Base-by-base conservation (phyloP, 2,888 invertebrate genomes). In the Tenthredo scrophulariae region DNA sequence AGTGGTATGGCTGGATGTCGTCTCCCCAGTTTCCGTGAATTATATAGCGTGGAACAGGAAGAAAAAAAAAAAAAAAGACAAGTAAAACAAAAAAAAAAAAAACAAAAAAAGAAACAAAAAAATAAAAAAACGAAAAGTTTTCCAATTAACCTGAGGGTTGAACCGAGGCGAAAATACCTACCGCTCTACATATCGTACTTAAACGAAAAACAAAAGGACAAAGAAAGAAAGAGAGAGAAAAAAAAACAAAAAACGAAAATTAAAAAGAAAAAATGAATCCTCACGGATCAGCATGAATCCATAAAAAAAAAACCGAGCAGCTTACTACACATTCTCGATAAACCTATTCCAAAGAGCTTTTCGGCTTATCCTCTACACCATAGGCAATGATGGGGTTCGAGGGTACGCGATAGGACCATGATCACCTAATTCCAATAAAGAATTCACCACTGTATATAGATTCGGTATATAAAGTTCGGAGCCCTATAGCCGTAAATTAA, bases 351-450 rank as follows among this genome's bases (percentile, higher is more conserved):
- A 40, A 46, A 26, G 46, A 46, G 70, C 40, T 75, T 46, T 40
- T 75, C 75, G 75, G 46, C 75, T 75, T 75, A 75, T 79, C 79
- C 33, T n/a, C 54, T 54, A 46, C 79, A 79, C 33, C 79, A 46
- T 79, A 54, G 40, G 46, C 13, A 26, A 50, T 54, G 33, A 79
- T 54, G 54, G n/a, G 50, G 54, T 50, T 54, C 26, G 13, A 54
- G 77, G 77, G 70, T 37, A 2, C 18, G 79, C 54, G 54, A 75
- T 75, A 46, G 75, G 46, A 40, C 46, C 37, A n/a, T 46, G 79
- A 10, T 54, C 58, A 22, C 46, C 37, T 79, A 79, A 79, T 79
- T 58, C 79, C 43, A 33, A 26, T 79, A 79, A 79, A 79, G 37
- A 79, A 18, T 29, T 54, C 54, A 54, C 15, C 9, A 50, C 40